phyloP scores from a whole-genome alignment of 2,113 vertebrate genomes.

The Notarius lentiginosus region DNA sequence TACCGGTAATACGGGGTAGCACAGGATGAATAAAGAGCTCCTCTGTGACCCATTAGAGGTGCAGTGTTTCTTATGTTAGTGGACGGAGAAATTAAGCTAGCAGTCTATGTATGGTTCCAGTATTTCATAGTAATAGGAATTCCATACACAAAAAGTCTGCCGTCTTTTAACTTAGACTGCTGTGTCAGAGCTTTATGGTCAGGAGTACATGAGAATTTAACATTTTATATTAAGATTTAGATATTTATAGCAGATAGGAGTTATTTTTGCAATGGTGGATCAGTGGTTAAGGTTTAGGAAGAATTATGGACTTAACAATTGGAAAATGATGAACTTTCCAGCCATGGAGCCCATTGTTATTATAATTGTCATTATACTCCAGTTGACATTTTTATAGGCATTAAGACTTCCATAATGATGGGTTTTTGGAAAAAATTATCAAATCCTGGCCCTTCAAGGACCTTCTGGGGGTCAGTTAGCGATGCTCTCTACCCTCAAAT shows the following conservation, averaged over 20 bases:
- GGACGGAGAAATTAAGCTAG: not conserved
- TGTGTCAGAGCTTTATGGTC: not conserved
- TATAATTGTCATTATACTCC: not conserved
- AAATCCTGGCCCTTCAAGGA: not conserved
- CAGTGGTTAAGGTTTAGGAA: not conserved
- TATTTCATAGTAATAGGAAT: slow-evolving; percentile 16
- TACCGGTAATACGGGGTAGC: too few species aligned
- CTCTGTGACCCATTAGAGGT: slow-evolving; percentile 29
- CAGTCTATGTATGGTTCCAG: slow-evolving; percentile 12
- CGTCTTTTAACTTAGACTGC: not conserved
- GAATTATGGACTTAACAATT: not conserved
- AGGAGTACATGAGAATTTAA: not conserved
- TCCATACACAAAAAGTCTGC: slow-evolving; percentile 7
- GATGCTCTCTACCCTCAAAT: too few species aligned
- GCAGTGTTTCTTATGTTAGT: slow-evolving; percentile 14
- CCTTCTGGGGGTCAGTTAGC: not conserved
- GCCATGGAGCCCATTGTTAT: not conserved
- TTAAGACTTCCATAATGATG: not conserved
- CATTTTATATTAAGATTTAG: not conserved
- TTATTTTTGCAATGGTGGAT: not conserved
- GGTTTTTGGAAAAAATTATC: not conserved
- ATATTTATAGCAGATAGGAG: not conserved
- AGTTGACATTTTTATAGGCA: not conserved
- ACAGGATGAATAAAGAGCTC: slow-evolving; percentile 18
- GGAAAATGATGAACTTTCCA: not conserved